Conservation (phyloP, 2,113 vertebrate species). For the Agapornis roseicollis region DNA sequence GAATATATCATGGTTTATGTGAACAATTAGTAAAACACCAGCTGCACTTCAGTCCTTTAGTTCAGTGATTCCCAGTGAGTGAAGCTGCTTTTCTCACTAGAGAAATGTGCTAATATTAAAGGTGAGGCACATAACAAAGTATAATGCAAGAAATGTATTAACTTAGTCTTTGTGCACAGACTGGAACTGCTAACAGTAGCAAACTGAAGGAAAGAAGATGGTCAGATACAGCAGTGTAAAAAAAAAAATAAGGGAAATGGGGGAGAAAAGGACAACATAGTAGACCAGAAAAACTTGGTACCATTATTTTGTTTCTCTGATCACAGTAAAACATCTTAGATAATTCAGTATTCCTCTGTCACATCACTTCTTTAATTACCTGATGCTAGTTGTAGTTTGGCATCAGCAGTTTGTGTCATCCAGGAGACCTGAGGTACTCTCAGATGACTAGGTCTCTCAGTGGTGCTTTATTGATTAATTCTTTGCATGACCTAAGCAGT, state of each 20-base stretch:
- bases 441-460: not conserved
- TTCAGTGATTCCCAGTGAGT: not conserved
- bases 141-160: not conserved
- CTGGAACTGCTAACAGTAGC: not conserved
- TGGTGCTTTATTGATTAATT: not conserved
- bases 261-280: not conserved
- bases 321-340: not conserved
- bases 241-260: not conserved
- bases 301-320: not conserved
- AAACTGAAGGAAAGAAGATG: not conserved
- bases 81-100: not conserved
- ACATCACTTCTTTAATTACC: not conserved
- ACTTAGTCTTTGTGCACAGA: not conserved
- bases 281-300: not conserved
- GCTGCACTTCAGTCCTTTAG: not conserved
- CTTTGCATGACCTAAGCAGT: not conserved
- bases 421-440: not conserved
- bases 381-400: not conserved
- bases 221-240: not conserved
- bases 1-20: not conserved
- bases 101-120: not conserved
- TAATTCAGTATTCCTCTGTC: not conserved
- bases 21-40: not conserved
- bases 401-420: not conserved
- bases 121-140: not conserved